Conservation (phyloP, 2,113 vertebrate species). For the Eptesicus fuscus region DNA sequence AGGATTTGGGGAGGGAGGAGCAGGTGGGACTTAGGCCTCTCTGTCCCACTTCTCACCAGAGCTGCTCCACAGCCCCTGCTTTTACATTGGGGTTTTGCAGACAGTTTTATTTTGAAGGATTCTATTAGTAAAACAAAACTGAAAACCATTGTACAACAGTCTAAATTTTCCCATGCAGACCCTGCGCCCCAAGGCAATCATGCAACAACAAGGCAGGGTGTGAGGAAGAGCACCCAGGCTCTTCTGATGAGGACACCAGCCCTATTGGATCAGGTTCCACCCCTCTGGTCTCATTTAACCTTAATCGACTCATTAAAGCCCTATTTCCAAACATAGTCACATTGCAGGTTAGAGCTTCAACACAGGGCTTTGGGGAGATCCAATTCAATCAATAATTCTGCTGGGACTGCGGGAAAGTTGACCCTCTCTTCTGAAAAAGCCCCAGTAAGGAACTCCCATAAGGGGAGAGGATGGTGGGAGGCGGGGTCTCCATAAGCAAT, state of each 20-base stretch:
- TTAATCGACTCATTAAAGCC: background rate
- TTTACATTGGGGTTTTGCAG: background rate
- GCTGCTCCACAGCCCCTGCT: background rate
- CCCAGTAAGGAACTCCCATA: background rate
- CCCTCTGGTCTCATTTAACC: background rate
- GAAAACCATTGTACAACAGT: background rate
- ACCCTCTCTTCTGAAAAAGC: background rate
- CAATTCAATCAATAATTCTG: background rate
- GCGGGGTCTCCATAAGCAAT: rapidly evolving
- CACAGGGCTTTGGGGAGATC: background rate
- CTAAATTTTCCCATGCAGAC: background rate
- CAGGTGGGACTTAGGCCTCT: background rate
- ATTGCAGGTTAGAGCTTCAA: background rate
- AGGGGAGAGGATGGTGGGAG: background rate
- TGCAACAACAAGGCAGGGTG: too few species aligned
- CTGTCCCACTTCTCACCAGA: background rate
- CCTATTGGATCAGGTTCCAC: background rate
- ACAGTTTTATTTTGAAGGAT: background rate
- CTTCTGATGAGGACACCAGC: background rate
- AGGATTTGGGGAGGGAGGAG: background rate
- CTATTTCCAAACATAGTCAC: background rate
- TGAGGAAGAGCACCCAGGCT: background rate
- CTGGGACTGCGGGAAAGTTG: background rate
- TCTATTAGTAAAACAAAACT: background rate
- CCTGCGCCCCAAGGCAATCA: rapidly evolving